Evolutionary conservation across 2,797 vertebrate genomes (phyloP).

Genomic region (Typhlichthys eigenmanni): DNA sequence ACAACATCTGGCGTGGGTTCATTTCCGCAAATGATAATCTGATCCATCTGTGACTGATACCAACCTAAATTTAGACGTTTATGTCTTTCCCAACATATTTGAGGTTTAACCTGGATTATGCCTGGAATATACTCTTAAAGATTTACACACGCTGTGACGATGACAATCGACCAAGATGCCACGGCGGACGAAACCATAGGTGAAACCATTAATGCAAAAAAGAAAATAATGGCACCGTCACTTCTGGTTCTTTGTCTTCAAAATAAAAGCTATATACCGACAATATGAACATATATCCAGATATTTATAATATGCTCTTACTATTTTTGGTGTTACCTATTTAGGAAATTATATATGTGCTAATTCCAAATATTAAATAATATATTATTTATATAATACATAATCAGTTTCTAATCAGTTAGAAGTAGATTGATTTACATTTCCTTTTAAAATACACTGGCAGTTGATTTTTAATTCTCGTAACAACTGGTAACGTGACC

Average conservation of each 20-base stretch:
- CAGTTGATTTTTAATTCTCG: too few relatives aligned
- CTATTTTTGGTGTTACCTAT: too few relatives aligned
- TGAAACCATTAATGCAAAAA: slow-evolving; percentile 1
- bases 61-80: slow-evolving; percentile 30
- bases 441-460: too few relatives aligned
- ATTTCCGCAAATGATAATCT: slow-evolving; percentile 31
- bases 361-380: too few relatives aligned
- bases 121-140: slow-evolving; percentile 4
- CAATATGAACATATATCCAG: too few relatives aligned
- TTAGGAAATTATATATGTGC: too few relatives aligned
- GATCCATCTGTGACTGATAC: neutral
- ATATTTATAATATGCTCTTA: too few relatives aligned
- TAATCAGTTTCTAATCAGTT: too few relatives aligned
- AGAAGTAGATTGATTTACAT: too few relatives aligned
- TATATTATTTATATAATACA: too few relatives aligned
- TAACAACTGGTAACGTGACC: too few relatives aligned
- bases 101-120: neutral
- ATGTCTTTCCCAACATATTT: slow-evolving; percentile 20
- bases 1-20: slow-evolving; percentile 49
- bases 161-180: slow-evolving; percentile 6
- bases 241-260: slow-evolving; percentile 22
- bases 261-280: slow-evolving; percentile 29
- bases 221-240: neutral
- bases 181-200: neutral
- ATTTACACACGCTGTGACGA: neutral